Evolutionary conservation across 2,797 vertebrate species (phyloP), one percentile per base, ranked within the genome.

Genomic region (Decapterus maruadsi): DNA sequence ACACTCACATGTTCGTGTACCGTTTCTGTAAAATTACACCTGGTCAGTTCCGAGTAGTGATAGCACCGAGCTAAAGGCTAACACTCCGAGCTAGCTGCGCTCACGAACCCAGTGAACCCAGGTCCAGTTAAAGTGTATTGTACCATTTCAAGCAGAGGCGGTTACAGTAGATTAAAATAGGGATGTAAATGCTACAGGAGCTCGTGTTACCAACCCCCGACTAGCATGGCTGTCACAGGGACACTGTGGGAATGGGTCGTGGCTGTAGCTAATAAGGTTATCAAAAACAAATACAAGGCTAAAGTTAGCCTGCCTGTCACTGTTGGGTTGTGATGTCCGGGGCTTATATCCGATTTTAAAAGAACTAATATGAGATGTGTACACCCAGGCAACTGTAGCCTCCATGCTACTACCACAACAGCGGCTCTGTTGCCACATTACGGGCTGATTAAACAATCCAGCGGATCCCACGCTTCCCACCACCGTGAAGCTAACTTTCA

Each of bases 381-480:
- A n/a, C 51, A 42, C 2, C 0, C 36, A 26, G 8, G 5, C 17
- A 6, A 10, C 9, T 8, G 8, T 10, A 40, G 0, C 26, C 6
- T 19, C 4, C 5, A 42, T 16, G 43, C 20, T 22, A 7, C 2
- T 0, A 0, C 26, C 11, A 50, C 2, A 58, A 31, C 3, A 16
- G 45, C 1, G 2, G 43, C 48, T 48, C 4, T 13, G 6, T 1
- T 10, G 4, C 4, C 29, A n/a, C 3, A 34, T 8, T 16, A 4
- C 48, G 7, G 22, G n/a, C 22, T 14, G 36, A 48, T 46, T 19
- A 66, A 14, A 68, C n/a, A 53, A 17, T 14, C 14, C 48, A 64
- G 2, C 13, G 68, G 26, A 54, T 19, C 6, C 66, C 76, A 77
- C 79, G 84, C 80, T 72, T 50, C 38, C 43, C 16, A 58, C 11